Evolutionary conservation across 1,140 invertebrate species (phyloP).

Genomic region (Euwallacea similis): DNA sequence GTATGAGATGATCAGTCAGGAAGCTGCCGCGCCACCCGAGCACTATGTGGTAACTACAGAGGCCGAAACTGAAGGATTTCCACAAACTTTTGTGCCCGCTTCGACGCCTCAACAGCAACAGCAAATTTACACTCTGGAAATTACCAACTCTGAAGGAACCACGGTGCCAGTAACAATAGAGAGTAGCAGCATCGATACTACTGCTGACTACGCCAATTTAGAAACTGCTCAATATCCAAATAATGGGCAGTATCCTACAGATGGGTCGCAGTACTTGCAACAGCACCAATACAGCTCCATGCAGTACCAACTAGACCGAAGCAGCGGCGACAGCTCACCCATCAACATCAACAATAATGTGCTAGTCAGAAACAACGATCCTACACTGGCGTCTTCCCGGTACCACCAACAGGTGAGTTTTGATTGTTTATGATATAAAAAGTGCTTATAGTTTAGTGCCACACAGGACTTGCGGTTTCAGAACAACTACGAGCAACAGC

Average conservation of each 20-base stretch:
- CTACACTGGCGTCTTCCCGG: constrained; percentile 43
- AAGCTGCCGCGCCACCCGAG: constrained; percentile 5
- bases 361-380: constrained; percentile 43
- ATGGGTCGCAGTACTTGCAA: constrained; percentile 42
- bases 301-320: constrained; percentile 31
- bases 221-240: constrained; percentile 43
- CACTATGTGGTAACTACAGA: constrained; percentile 23
- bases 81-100: background rate
- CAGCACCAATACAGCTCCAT: constrained; percentile 43
- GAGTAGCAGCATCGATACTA: constrained; percentile 27
- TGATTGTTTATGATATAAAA: background rate
- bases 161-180: constrained; percentile 25
- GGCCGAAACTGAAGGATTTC: constrained; percentile 5
- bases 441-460: background rate
- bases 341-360: constrained; percentile 32
- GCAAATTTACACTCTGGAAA: constrained; percentile 24
- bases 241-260: constrained; percentile 37
- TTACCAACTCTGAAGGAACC: constrained; percentile 9
- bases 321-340: constrained; percentile 41
- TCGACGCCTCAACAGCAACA: constrained; percentile 5
- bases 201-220: constrained; percentile 44
- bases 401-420: constrained; percentile 33
- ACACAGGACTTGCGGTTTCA: constrained; percentile 11
- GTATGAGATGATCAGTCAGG: constrained; percentile 13
- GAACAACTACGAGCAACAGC: constrained; percentile 26